Evolutionary conservation across 2,797 vertebrate species (phyloP).

Genomic region (Pelochelys cantorii): DNA sequence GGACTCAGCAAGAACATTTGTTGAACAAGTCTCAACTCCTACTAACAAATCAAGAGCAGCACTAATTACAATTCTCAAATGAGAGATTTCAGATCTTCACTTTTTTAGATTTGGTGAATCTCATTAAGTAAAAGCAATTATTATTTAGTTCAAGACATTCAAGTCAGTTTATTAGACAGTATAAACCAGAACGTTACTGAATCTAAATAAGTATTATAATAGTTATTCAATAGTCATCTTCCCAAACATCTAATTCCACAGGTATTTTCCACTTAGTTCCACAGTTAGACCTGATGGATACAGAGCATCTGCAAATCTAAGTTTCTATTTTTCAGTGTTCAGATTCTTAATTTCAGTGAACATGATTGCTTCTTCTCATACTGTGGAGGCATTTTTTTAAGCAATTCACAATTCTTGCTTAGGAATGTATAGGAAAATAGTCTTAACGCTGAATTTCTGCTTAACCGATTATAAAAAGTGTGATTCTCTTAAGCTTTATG

Average conservation of each 20-base stretch:
- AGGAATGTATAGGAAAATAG: background rate
- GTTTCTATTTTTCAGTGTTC: background rate
- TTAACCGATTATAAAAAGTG: background rate
- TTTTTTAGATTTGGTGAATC: slow-evolving; percentile 54
- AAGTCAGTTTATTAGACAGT: background rate
- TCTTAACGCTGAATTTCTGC: background rate
- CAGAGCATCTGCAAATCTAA: background rate
- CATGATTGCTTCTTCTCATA: background rate
- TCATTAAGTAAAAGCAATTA: slow-evolving; percentile 61
- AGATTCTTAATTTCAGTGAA: background rate
- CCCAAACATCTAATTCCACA: background rate
- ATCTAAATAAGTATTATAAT: slow-evolving; percentile 5
- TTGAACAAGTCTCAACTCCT: slow-evolving; percentile 67
- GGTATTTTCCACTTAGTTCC: background rate
- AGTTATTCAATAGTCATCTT: slow-evolving; percentile 1
- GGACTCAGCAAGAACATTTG: slow-evolving; percentile 70
- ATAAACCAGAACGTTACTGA: slow-evolving; percentile 13
- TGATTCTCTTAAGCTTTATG: background rate
- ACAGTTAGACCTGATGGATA: background rate
- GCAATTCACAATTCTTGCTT: background rate
- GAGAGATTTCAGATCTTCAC: slow-evolving; percentile 47
- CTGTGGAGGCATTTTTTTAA: background rate
- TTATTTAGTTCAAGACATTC: background rate
- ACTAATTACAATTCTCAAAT: slow-evolving; percentile 66
- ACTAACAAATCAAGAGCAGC: slow-evolving; percentile 65